phyloP scores from a whole-genome alignment of 2,113 vertebrate genomes.

The Spheniscus mendiculus region DNA sequence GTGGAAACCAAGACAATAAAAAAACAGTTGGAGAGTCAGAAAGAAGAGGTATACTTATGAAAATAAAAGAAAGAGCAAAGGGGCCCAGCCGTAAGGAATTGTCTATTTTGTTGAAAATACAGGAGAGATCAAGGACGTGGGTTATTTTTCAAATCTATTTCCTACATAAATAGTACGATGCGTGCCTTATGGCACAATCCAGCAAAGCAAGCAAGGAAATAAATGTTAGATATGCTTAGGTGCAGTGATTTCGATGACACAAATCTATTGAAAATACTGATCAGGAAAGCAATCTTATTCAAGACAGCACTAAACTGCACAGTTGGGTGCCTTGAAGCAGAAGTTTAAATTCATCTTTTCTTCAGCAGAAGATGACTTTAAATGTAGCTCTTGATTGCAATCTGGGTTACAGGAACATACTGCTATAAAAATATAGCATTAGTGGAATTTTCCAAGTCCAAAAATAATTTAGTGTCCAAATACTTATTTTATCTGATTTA shows the following conservation, averaged over 20 bases:
- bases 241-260: neutral
- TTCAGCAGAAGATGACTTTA: neutral
- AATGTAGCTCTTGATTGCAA: neutral
- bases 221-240: neutral
- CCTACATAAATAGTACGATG: neutral
- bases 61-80: neutral
- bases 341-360: constrained; percentile 1
- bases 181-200: neutral
- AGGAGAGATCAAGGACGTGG: neutral
- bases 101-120: neutral
- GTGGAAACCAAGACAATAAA: neutral
- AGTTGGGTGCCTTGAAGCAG: neutral
- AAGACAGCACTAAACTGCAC: neutral
- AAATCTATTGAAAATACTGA: neutral
- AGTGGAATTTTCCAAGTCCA: constrained; percentile 42
- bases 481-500: constrained; percentile 42
- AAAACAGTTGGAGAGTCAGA: neutral
- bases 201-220: neutral
- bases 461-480: constrained; percentile 41
- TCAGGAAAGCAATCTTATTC: neutral
- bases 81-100: neutral
- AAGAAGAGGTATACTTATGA: neutral
- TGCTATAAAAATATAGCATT: constrained; percentile 36
- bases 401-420: constrained; percentile 10
- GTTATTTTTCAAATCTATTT: neutral